These are phyloP conservation scores for Oostethus manadensis DNA, from an alignment of 2,113 vertebrate species.

Conservation along the genomic window DNA sequence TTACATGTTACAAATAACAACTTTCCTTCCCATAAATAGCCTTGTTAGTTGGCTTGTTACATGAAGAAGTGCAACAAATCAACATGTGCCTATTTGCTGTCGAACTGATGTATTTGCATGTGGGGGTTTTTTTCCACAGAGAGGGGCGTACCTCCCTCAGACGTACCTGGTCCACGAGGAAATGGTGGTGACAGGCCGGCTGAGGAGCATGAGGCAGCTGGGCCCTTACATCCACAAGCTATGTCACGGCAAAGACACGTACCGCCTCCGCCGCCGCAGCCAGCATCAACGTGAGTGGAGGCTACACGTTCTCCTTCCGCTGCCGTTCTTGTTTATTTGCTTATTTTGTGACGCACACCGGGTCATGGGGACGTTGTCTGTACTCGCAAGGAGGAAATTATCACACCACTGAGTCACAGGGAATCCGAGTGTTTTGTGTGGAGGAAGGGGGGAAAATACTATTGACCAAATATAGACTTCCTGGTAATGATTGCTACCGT, in stretches of 20 bases:
- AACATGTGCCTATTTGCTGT: neutral
- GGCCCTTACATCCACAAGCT: slow-evolving; percentile 88
- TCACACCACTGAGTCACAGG: slow-evolving; percentile 23
- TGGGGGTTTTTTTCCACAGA: slow-evolving; percentile 69
- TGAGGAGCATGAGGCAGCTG: slow-evolving; percentile 84
- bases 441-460: slow-evolving; percentile 11
- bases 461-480: slow-evolving; percentile 47
- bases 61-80: too few relatives aligned
- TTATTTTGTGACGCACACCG: slow-evolving; percentile 1
- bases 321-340: neutral
- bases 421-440: slow-evolving; percentile 20
- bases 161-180: slow-evolving; percentile 93
- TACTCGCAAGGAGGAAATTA: slow-evolving; percentile 1
- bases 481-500: slow-evolving; percentile 20
- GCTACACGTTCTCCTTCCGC: neutral
- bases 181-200: slow-evolving; percentile 83
- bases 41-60: too few relatives aligned
- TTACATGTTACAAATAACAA: too few relatives aligned
- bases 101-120: slow-evolving; percentile 35
- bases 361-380: slow-evolving; percentile 6
- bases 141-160: slow-evolving; percentile 88
- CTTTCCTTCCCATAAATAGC: too few relatives aligned
- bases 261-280: slow-evolving; percentile 79
- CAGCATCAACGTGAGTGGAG: slow-evolving; percentile 76
- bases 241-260: slow-evolving; percentile 88